These are phyloP conservation scores for Drosophila insularis DNA, from an alignment of 1,140 invertebrate species.

Conservation along the genomic window DNA sequence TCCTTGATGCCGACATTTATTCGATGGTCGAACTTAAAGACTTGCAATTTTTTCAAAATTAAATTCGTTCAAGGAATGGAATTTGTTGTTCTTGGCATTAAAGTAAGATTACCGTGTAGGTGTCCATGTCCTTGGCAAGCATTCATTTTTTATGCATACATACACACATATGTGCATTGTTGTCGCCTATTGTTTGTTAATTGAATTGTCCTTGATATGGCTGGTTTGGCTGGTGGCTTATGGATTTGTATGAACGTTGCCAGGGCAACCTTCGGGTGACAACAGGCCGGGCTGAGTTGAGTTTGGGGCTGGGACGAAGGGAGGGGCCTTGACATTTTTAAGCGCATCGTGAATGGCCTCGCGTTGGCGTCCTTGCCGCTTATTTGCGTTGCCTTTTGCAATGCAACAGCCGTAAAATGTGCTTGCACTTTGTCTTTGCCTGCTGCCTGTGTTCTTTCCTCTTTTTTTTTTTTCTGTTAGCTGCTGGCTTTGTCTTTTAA, in stretches of 20 bases:
- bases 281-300: background rate
- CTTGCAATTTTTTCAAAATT: too few species aligned
- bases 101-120: background rate
- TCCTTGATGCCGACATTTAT: too few species aligned
- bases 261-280: constrained; percentile 13
- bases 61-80: too few species aligned
- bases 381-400: constrained; percentile 53
- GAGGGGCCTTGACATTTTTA: constrained; percentile 70
- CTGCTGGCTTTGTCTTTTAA: constrained; percentile 6
- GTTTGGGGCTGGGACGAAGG: background rate
- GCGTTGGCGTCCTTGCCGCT: constrained; percentile 64
- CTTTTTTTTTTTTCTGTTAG: background rate
- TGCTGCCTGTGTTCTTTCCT: background rate
- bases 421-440: constrained; percentile 46
- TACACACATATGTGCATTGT: background rate
- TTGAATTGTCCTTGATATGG: constrained; percentile 48
- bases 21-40: too few species aligned
- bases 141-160: background rate
- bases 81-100: background rate
- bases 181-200: constrained; percentile 44
- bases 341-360: constrained; percentile 49
- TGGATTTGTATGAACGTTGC: constrained; percentile 34
- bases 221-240: constrained; percentile 36
- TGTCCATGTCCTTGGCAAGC: background rate
- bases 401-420: constrained; percentile 49